Base-by-base conservation (phyloP, 1,140 invertebrate species). In the Carcinoscorpius rotundicauda region DNA sequence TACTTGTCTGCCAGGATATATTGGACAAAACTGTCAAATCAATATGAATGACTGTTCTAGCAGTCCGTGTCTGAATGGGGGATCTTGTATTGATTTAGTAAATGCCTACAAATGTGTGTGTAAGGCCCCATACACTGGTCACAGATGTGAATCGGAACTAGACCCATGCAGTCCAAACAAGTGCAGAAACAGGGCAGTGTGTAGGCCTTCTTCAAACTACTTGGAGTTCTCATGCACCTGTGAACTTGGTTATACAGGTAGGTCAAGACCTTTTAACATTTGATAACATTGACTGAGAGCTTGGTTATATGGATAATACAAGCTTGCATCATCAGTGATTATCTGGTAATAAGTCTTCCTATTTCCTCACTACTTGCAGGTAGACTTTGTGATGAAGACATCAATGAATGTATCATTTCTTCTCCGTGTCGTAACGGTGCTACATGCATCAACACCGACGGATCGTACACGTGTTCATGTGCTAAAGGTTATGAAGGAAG, bases 31-130 rank as follows among this genome's bases (percentile, higher is more conserved):
- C 73, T 98, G 94, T 75, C 85, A 90, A 10, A 86, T 87, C 55
- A 91, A 95, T 73, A 91, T 96, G 68, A 86, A 96, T 78, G 93
- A 97, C 73, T 96, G 93, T 76, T 55, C 51, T 4, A 68, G 64
- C 4, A 76, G 81, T 4, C 80, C 84, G 6, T 79, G 93, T 76
- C 92, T 93, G 57, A 88, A 91, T 61, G 89, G 90, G 10, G 91
- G 93, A 5, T 90, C 87, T n/a, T 97, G 93, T 74, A 89, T 97
- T 67, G 93, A 97, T 79, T 81, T 96, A 49, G 91, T 89, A 59
- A 88, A 88, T 69, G 86, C 86, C 73, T 94, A 93, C 80, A 92
- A 93, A 74, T 97, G 93, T 73, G 89, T 93, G 75, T 96, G 93
- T 82, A 58, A 52, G 10, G 50, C 52, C 51, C 91, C 91, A 1